Evolutionary conservation across 2,888 invertebrate genomes (phyloP).

Genomic region (Watsonalla cultraria): DNA sequence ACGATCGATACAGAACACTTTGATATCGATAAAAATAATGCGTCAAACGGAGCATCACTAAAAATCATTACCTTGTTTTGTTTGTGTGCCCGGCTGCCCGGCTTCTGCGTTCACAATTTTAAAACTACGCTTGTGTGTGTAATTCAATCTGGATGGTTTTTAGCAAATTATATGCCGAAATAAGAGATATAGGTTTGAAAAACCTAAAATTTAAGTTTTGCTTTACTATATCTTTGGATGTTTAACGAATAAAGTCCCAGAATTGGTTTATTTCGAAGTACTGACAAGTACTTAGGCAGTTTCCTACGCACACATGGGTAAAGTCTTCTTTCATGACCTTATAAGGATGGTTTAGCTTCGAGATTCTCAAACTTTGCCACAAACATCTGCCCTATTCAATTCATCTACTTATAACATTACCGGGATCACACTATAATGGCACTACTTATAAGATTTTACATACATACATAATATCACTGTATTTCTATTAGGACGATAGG

Average conservation of each 20-base stretch:
- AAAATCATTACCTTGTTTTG: constrained; percentile 40
- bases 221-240: not conserved
- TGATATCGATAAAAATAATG: constrained; percentile 6
- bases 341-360: constrained; percentile 5
- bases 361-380: not conserved
- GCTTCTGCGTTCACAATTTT: constrained; percentile 22
- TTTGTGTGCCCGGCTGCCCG: constrained; percentile 16
- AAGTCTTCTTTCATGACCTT: constrained; percentile 10
- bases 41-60: constrained; percentile 23
- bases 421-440: too few relatives aligned
- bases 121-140: constrained; percentile 14
- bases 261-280: not conserved
- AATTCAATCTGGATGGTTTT: constrained; percentile 28
- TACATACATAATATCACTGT: too few relatives aligned
- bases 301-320: constrained; percentile 7
- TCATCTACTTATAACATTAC: not conserved
- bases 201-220: not conserved
- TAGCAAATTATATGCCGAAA: constrained; percentile 4
- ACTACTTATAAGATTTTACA: too few relatives aligned
- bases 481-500: too few relatives aligned
- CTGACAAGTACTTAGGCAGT: not conserved
- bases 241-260: not conserved
- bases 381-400: not conserved
- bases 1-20: not conserved
- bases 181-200: not conserved